phyloP scores from a whole-genome alignment of 2,113 vertebrate species.

The Pholis gunnellus region DNA sequence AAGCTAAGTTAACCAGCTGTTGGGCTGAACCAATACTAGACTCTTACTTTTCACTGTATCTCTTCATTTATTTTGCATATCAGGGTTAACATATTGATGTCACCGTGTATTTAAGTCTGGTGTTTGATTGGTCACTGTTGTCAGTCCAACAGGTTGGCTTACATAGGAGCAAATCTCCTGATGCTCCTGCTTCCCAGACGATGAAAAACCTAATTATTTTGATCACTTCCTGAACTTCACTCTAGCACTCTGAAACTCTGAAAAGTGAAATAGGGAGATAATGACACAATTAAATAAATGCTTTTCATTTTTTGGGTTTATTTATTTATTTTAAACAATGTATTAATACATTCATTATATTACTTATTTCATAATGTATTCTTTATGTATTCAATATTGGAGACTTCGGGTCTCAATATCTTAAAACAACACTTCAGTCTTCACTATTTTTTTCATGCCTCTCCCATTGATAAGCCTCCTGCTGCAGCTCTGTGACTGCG shows the following conservation, averaged over 20 bases:
- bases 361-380: background rate
- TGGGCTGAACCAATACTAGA: background rate
- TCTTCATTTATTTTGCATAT: background rate
- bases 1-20: background rate
- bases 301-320: background rate
- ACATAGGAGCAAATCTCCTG: background rate
- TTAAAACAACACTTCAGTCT: background rate
- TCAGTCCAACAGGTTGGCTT: background rate
- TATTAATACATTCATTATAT: background rate
- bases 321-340: background rate
- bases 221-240: background rate
- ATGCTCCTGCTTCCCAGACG: background rate
- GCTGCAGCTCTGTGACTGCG: background rate
- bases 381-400: slow-evolving; percentile 8
- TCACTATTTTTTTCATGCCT: background rate
- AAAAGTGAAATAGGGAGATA: background rate
- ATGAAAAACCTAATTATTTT: background rate
- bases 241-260: background rate
- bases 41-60: background rate
- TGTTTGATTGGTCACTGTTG: background rate
- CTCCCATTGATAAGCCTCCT: slow-evolving; percentile 2
- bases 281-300: background rate
- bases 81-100: background rate
- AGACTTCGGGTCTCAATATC: background rate
- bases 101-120: background rate